phyloP scores from a whole-genome alignment of 2,797 vertebrate species.

The Sebastes reedi region DNA sequence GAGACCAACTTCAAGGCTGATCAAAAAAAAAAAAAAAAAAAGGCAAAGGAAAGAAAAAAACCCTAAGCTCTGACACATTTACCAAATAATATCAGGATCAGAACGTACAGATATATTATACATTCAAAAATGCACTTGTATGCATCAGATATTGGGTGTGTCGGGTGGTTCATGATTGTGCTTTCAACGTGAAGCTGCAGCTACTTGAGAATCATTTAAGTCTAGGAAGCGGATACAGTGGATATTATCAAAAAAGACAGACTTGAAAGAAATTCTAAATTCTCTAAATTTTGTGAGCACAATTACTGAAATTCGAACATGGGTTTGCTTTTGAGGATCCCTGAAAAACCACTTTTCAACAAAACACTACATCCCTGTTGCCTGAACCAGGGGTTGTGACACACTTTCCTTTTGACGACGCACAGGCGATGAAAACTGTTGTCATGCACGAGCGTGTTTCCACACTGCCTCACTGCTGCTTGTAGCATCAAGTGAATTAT shows the following conservation, averaged over 20 bases:
- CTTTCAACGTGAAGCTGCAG: constrained; percentile 5
- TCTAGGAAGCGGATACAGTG: neutral
- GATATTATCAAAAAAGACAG: neutral
- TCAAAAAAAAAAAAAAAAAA: constrained; percentile 56
- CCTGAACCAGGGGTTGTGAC: constrained; percentile 59
- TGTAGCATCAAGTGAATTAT: constrained; percentile 85
- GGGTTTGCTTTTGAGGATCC: constrained; percentile 18
- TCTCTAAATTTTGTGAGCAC: neutral
- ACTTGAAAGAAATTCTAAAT: neutral
- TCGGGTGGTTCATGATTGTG: neutral
- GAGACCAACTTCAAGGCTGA: constrained; percentile 85
- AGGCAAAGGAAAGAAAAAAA: constrained; percentile 25
- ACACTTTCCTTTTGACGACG: constrained; percentile 61
- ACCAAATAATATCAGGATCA: constrained; percentile 68
- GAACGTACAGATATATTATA: constrained; percentile 41
- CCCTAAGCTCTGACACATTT: constrained; percentile 71
- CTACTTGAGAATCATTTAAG: neutral
- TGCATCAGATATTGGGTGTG: constrained; percentile 32
- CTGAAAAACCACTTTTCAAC: constrained; percentile 16
- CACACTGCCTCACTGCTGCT: constrained; percentile 65
- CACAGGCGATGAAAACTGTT: constrained; percentile 56
- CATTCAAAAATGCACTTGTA: constrained; percentile 33
- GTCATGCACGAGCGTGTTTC: constrained; percentile 67
- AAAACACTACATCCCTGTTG: constrained; percentile 17
- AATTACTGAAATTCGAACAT: neutral